Evolutionary conservation across 2,113 vertebrate genomes (phyloP), one percentile per base, ranked within the genome.

Genomic region (Reinhardtius hippoglossoides): DNA sequence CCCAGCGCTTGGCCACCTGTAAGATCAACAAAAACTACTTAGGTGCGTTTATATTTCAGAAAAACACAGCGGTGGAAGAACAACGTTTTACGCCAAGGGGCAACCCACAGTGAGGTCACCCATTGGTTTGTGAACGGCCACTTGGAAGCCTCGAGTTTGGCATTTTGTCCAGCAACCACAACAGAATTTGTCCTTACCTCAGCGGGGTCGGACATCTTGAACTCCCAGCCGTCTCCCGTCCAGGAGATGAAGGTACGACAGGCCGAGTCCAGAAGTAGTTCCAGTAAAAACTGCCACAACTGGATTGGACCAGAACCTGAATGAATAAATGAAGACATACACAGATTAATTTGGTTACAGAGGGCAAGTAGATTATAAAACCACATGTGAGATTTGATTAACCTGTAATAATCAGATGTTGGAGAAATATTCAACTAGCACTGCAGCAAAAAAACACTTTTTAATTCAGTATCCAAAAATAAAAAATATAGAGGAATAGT

Each of bases 141-240:
- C 35, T 37, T 37, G 35, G 35, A 37, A 37, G 35, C 35, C 35
- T 37, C 35, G 1, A 37, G 35, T 37, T 37, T 37, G 2, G 35
- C 35, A 37, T 37, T 37, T 37, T 37, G 9, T 37, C 35, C 35
- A 9, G 35, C 9, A 9, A 48, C 50, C 18, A 54, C 18, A 3
- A 3, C 20, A n/a, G 18, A 21, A 10, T 9, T 13, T 57, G 13
- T 26, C 13, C 81, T 86, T 66, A 95, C 95, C 94, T 96, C 95
- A 21, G 94, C 87, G 27, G 95, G 95, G 78, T 96, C 95, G 0
- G 95, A 95, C 89, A 96, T 95, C 79, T 96, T 96, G 31, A 96
- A 96, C 75, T 96, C 95, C 95, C 95, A 96, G 52, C 95, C 95
- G 8, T 96, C 94, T 60, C 95, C 95, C 0, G 95, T 96, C 95